Percentiles rank a stretch among this genome's conserved stretches.
Evolutionary conservation across 2,113 vertebrate species (phyloP).

Genomic region (Anhinga anhinga): DNA sequence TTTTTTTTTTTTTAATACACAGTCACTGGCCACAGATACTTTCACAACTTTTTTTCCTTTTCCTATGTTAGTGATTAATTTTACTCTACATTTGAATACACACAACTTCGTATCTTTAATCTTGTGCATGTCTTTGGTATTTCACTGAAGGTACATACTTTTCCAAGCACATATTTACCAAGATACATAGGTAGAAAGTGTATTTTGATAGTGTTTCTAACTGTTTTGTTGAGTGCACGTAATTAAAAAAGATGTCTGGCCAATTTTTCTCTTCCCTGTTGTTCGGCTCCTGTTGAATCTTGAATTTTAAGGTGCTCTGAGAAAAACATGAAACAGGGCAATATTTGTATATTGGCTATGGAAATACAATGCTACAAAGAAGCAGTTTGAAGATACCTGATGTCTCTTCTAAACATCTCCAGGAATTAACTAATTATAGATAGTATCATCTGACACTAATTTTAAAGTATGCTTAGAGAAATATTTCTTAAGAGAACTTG

Average conservation of each 20-base stretch:
- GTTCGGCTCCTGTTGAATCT: neutral
- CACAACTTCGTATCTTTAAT: neutral
- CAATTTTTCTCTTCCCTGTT: neutral
- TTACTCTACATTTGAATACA: neutral
- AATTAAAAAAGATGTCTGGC: neutral
- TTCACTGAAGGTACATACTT: neutral
- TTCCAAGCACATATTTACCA: conserved; percentile 28
- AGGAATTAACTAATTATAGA: neutral
- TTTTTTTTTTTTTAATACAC: neutral
- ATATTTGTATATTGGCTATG: neutral
- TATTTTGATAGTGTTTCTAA: conserved; percentile 31
- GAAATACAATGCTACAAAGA: neutral
- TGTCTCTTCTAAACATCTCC: neutral
- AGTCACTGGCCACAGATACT: neutral
- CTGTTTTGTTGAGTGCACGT: conserved; percentile 15
- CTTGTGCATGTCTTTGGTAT: conserved; percentile 10
- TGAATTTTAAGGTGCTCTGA: neutral
- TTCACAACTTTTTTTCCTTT: neutral
- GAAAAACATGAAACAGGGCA: neutral
- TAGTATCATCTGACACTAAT: neutral
- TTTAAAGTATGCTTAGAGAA: neutral
- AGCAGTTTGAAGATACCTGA: neutral
- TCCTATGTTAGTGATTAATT: neutral
- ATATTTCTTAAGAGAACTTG: neutral
- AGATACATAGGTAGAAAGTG: conserved; percentile 10